Base-by-base conservation (phyloP, 2,113 vertebrate genomes). In the Arenaria interpres region DNA sequence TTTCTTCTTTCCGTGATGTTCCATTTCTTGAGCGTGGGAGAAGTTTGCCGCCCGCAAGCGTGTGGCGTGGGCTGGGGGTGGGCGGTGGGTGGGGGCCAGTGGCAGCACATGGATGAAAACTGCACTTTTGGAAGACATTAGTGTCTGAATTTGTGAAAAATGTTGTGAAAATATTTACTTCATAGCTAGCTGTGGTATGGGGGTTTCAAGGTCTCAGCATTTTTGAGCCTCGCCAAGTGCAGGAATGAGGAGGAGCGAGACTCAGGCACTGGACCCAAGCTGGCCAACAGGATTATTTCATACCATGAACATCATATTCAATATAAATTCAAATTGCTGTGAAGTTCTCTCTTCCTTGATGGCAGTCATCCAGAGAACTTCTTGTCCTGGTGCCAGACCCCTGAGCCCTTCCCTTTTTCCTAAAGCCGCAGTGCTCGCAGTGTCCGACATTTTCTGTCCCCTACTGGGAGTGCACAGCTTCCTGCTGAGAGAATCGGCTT, bases 11-110 rank as follows among this genome's bases (percentile, higher is more conserved):
- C 63, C 8, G 0, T 14, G 21, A 2, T 6, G 33, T 25, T 9
- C 14, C 15, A 2, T n/a, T 64, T 27, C 21, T 37, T 22, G 33
- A 59, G 33, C 1, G 3, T 1, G 16, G 12, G 22, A 21, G 33
- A 28, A 64, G 15, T 25, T 30, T 53, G 19, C 45, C 10, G 30
- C 68, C 46, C 2, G 2, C 6, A 1, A 7, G 7, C 1, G 0
- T 0, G 21, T 3, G 9, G 7, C 1, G 18, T 4, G 17, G 9
- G 27, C 57, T 25, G 41, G 5, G 28, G 37, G 8, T 0, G 2
- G 59, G 18, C 2, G 1, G 27, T 3, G 4, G 39, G 6, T 18
- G n/a, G 12, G 32, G 32, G 32, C 21, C 7, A 21, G 30, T 18
- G 32, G 11, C 54, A 33, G 30, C 30, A 33, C 30, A 12, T 56